A percentile compares a stretch with the other conserved stretches of the same genome.
Evolutionary conservation across 2,113 vertebrate genomes (phyloP).

Genomic region (Nothobranchius furzeri): DNA sequence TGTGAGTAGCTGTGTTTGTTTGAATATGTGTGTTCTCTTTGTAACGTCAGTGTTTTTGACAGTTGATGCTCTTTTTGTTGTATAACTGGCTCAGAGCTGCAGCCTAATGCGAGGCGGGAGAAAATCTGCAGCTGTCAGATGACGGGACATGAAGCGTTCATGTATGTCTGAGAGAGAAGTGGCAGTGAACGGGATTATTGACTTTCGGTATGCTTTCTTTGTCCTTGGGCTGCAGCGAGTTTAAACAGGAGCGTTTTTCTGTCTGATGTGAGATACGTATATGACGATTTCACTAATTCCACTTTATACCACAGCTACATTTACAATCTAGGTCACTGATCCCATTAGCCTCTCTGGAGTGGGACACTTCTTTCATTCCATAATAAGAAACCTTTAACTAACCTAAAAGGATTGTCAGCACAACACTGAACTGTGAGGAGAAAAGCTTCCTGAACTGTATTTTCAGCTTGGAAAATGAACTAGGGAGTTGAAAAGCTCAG

Average conservation of each 20-base stretch:
- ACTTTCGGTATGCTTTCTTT: constrained; percentile 32
- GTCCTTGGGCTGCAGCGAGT: constrained; percentile 50
- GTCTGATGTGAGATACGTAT: constrained; percentile 18
- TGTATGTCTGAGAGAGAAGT: constrained; percentile 49
- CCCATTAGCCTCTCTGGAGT: constrained; percentile 65
- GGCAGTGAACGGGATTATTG: constrained; percentile 24
- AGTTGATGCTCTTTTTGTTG: constrained; percentile 3
- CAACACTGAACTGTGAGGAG: constrained; percentile 37
- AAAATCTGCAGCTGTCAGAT: constrained; percentile 38
- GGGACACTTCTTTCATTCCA: constrained; percentile 44
- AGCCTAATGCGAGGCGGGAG: constrained; percentile 13
- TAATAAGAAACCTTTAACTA: constrained; percentile 63
- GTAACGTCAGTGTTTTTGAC: constrained; percentile 35
- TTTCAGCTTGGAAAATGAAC: no score
- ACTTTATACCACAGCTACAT: constrained; percentile 62
- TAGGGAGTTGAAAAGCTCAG: background rate
- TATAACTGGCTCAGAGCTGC: constrained; percentile 43
- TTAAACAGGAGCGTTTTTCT: constrained; percentile 34
- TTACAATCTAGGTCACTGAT: constrained; percentile 70
- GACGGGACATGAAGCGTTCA: constrained; percentile 32
- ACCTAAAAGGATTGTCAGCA: constrained; percentile 47
- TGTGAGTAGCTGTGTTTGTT: constrained; percentile 34
- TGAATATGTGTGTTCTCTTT: constrained; percentile 38
- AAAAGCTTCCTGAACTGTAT: constrained; percentile 29
- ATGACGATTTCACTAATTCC: constrained; percentile 54